These are phyloP conservation scores for Cephalopachus bancanus DNA, from an alignment of 2,797 vertebrate species.

Conservation along the genomic window DNA sequence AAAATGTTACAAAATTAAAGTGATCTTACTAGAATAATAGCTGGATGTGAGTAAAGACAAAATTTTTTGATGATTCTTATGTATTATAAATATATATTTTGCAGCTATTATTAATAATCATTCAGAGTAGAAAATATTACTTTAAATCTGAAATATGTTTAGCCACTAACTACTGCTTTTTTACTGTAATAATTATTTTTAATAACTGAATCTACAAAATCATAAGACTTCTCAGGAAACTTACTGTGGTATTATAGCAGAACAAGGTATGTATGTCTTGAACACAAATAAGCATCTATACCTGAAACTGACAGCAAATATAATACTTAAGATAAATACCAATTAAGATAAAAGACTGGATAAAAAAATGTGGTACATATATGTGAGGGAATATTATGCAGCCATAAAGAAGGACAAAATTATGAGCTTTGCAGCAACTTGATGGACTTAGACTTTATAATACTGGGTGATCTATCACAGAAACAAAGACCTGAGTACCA, in stretches of 20 bases:
- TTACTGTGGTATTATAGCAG: not conserved
- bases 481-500: too few relatives aligned
- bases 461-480: too few relatives aligned
- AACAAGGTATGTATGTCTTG: not conserved
- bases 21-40: not conserved
- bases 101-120: not conserved
- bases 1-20: not conserved
- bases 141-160: constrained; percentile 35
- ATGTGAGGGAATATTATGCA: too few relatives aligned
- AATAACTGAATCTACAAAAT: not conserved
- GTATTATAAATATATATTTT: not conserved
- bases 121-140: not conserved
- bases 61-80: not conserved
- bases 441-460: too few relatives aligned
- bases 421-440: too few relatives aligned
- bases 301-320: not conserved
- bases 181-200: not conserved
- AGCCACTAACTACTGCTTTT: not conserved
- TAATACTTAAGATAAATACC: not conserved
- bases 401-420: too few relatives aligned
- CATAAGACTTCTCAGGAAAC: not conserved
- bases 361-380: too few relatives aligned
- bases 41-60: not conserved
- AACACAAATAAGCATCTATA: not conserved
- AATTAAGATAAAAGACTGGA: not conserved